These are phyloP conservation scores for Phyllostomus discolor DNA, from an alignment of 2,113 vertebrate species.

Conservation along the genomic window DNA sequence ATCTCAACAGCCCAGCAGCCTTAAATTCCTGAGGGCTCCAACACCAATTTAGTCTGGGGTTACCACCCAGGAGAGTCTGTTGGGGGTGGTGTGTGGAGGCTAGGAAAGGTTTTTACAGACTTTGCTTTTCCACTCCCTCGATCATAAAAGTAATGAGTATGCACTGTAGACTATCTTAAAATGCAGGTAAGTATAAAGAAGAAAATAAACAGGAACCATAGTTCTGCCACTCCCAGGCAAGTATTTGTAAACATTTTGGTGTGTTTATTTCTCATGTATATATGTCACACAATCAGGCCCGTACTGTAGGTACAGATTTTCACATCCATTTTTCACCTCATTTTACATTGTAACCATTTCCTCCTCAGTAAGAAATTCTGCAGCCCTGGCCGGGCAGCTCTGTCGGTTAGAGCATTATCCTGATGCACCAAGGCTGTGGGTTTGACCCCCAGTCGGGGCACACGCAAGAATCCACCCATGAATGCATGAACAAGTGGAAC, in stretches of 20 bases:
- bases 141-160: constrained; percentile 25
- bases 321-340: not conserved
- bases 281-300: not conserved
- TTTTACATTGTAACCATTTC: constrained; percentile 31
- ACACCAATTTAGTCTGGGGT: not conserved
- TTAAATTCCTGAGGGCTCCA: not conserved
- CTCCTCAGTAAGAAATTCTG: constrained; percentile 27
- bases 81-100: not conserved
- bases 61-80: not conserved
- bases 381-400: not conserved
- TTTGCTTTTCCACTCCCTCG: not conserved
- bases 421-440: too few relatives aligned
- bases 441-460: too few relatives aligned
- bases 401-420: too few relatives aligned
- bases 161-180: not conserved
- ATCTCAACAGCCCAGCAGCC: not conserved
- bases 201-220: not conserved
- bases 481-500: too few relatives aligned
- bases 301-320: not conserved
- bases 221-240: not conserved
- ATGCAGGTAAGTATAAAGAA: constrained; percentile 5
- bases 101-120: not conserved
- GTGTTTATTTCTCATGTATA: constrained; percentile 9
- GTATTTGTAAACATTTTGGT: not conserved
- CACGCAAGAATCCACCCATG: too few relatives aligned